A percentile compares a stretch with the other conserved stretches of the same genome.
phyloP scores from a whole-genome alignment of 2,113 vertebrate species.

The Seriola quinqueradiata region DNA sequence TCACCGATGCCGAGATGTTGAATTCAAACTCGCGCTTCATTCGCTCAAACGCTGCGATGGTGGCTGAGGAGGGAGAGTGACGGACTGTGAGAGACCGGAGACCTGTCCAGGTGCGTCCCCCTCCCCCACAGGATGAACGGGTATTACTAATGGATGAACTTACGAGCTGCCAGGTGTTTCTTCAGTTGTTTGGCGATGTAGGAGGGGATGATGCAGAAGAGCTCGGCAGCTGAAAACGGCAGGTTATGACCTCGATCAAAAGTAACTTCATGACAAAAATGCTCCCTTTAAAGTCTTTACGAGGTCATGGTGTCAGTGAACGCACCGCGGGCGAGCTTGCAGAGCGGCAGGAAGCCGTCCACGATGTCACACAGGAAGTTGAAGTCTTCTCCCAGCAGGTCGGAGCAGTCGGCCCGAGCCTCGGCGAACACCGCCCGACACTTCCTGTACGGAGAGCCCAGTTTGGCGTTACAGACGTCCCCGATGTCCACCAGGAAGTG shows the following conservation, averaged over 20 bases:
- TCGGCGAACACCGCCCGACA: conserved; percentile 83
- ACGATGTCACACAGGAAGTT: conserved; percentile 87
- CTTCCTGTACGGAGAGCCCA: conserved; percentile 86
- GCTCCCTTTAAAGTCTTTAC: too few species aligned
- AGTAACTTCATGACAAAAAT: too few species aligned
- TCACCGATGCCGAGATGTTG: conserved; percentile 83
- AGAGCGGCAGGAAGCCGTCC: conserved; percentile 84
- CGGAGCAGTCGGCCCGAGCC: conserved; percentile 80
- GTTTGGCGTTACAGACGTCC: conserved; percentile 84
- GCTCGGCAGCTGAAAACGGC: conserved; percentile 73
- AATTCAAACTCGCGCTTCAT: conserved; percentile 91
- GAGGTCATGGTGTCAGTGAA: background rate
- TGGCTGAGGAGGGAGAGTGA: conserved; percentile 74
- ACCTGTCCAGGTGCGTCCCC: too few species aligned
- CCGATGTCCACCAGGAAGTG: conserved; percentile 86
- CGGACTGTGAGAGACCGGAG: background rate
- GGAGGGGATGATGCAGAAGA: conserved; percentile 89
- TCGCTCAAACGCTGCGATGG: conserved; percentile 75
- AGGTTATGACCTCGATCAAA: too few species aligned
- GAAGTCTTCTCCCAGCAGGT: conserved; percentile 71
- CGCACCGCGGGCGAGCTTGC: conserved; percentile 81
- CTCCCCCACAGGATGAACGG: too few species aligned
- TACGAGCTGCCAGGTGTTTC: conserved; percentile 78
- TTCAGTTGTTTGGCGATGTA: conserved; percentile 85
- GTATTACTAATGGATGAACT: conserved; percentile 68